phyloP scores from a whole-genome alignment of 2,888 invertebrate species.

The Aleiodes testaceus region DNA sequence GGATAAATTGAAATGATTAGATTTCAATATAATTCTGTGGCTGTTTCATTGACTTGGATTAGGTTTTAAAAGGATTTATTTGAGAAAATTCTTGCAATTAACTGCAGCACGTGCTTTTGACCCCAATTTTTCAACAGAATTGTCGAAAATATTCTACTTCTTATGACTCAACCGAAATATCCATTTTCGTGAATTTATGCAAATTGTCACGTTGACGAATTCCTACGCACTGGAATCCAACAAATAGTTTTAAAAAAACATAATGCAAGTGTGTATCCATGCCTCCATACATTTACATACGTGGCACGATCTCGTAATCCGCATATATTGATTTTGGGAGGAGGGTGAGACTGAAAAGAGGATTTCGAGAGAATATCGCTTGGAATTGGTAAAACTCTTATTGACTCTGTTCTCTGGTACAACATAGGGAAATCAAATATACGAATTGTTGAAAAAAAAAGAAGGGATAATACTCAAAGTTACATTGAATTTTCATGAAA shows the following conservation, averaged over 20 bases:
- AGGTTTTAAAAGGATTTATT: too few species aligned
- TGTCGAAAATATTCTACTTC: too few species aligned
- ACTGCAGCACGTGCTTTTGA: too few species aligned
- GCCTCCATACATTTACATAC: background rate
- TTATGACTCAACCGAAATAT: too few species aligned
- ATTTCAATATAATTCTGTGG: too few species aligned
- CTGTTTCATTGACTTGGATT: too few species aligned
- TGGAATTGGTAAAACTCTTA: conserved; percentile 4
- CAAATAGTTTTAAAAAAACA: background rate
- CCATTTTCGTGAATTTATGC: too few species aligned
- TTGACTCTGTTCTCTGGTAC: conserved; percentile 11
- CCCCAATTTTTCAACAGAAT: too few species aligned
- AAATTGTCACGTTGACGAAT: too few species aligned
- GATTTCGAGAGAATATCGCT: conserved; percentile 1
- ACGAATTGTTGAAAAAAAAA: conserved; percentile 25
- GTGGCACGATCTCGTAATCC: conserved; percentile 7
- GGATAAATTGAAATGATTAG: background rate
- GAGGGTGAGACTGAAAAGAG: conserved; percentile 2
- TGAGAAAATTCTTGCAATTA: too few species aligned
- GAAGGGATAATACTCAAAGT: conserved; percentile 1
- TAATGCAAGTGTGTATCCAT: background rate
- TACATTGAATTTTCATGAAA: background rate
- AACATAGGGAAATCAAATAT: conserved; percentile 11
- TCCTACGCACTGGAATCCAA: background rate
- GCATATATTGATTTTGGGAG: conserved; percentile 11